phyloP scores from a whole-genome alignment of 2,797 vertebrate genomes.

The Neosilurus hyrtlii region DNA sequence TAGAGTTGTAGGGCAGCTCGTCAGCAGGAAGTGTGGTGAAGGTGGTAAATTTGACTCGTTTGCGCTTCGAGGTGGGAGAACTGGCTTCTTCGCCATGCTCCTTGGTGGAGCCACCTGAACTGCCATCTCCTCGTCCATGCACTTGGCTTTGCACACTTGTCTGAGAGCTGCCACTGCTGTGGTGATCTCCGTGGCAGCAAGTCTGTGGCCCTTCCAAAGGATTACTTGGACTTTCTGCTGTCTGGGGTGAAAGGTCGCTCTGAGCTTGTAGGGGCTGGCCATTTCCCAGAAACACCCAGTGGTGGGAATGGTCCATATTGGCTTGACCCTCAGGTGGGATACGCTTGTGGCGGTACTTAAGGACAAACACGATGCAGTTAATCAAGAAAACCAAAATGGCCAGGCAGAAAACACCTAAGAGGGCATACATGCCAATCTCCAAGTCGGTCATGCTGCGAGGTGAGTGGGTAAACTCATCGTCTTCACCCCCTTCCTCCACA shows the following conservation, averaged over 20 bases:
- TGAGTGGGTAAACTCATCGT: conserved; percentile 82
- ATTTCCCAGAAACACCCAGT: conserved; percentile 97
- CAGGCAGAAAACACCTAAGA: conserved; percentile 94
- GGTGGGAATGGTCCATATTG: conserved; percentile 98
- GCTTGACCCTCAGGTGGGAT: conserved; percentile 96
- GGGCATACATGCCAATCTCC: conserved; percentile 97
- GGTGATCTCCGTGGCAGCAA: conserved; percentile 91
- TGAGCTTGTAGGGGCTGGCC: conserved; percentile 89
- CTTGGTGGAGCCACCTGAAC: conserved; percentile 88
- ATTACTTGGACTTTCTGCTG: conserved; percentile 82
- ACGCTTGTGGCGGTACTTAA: conserved; percentile 94
- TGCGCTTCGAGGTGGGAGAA: conserved; percentile 95
- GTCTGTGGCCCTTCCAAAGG: conserved; percentile 85
- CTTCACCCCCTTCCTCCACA: conserved; percentile 62
- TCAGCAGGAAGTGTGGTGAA: conserved; percentile 93
- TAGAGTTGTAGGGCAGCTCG: conserved; percentile 94
- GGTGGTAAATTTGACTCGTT: conserved; percentile 97
- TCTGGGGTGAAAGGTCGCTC: conserved; percentile 87
- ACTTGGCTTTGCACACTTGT: conserved; percentile 97
- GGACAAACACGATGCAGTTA: conserved; percentile 97
- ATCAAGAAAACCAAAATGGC: conserved; percentile 98
- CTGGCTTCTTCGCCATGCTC: conserved; percentile 90
- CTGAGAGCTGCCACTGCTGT: conserved; percentile 97
- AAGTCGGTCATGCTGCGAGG: conserved; percentile 91
- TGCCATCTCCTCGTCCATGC: conserved; percentile 91